A percentile compares a stretch with the other conserved stretches of the same genome.
Evolutionary conservation across 2,113 vertebrate genomes (phyloP).

Genomic region (Cyanistes caeruleus): DNA sequence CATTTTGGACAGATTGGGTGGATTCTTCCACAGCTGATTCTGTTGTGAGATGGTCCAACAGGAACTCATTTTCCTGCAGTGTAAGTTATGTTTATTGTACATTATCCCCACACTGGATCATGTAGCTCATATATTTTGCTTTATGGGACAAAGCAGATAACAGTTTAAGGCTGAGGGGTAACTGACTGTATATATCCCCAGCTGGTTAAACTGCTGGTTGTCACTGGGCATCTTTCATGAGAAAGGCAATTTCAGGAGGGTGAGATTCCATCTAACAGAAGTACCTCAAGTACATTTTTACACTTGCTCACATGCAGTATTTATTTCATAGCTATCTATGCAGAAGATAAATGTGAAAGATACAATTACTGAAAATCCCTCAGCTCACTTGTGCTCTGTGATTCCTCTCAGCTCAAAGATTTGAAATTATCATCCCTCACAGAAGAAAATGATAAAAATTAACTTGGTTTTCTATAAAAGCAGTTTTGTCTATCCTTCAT

Average conservation of each 20-base stretch:
- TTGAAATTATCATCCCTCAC: neutral
- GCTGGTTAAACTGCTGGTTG: slow-evolving; percentile 54
- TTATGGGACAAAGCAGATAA: slow-evolving; percentile 64
- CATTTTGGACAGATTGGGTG: neutral
- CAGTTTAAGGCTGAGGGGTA: slow-evolving; percentile 55
- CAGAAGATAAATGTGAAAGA: slow-evolving; percentile 22
- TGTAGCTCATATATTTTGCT: slow-evolving; percentile 54
- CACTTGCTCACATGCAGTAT: slow-evolving; percentile 27
- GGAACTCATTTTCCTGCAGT: slow-evolving; percentile 34
- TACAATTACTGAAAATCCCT: slow-evolving; percentile 28
- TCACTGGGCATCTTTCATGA: slow-evolving; percentile 62
- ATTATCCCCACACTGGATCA: slow-evolving; percentile 35
- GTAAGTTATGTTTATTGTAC: slow-evolving; percentile 50
- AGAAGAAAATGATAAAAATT: neutral
- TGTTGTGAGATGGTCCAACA: neutral
- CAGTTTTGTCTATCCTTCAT: neutral
- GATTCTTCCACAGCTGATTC: neutral
- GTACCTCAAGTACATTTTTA: slow-evolving; percentile 47
- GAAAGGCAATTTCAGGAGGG: slow-evolving; percentile 64
- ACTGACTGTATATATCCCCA: slow-evolving; percentile 43
- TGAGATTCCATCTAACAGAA: slow-evolving; percentile 61
- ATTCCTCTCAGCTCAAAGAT: neutral
- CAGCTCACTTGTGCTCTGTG: neutral
- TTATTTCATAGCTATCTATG: slow-evolving; percentile 60
- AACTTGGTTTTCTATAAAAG: neutral